A percentile compares a stretch with the other conserved stretches of the same genome.
phyloP scores from a whole-genome alignment of 2,113 vertebrate genomes.

The Crotalus horridus region DNA sequence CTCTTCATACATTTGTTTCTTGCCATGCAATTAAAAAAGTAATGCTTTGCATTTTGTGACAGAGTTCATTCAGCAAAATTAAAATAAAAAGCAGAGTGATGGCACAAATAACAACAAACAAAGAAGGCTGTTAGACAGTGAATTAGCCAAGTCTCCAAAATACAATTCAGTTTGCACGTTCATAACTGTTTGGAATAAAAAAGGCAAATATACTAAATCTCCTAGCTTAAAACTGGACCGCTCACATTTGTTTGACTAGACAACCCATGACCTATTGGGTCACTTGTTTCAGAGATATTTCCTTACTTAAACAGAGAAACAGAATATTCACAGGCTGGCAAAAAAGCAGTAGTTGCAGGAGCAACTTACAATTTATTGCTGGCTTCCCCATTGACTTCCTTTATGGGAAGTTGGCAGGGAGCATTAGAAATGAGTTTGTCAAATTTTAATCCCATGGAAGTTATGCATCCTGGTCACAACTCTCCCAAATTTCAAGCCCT shows the following conservation, averaged over 20 bases:
- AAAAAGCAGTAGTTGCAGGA: background rate
- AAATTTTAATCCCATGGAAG: background rate
- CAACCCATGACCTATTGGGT: background rate
- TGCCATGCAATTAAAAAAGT: background rate
- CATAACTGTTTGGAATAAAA: background rate
- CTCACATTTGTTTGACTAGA: background rate
- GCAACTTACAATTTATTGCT: background rate
- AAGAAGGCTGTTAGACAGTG: background rate
- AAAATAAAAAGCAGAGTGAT: background rate
- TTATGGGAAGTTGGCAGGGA: background rate
- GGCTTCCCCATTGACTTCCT: background rate
- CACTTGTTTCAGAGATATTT: background rate
- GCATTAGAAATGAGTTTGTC: background rate
- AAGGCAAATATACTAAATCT: background rate
- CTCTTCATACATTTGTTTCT: background rate
- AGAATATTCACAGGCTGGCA: background rate
- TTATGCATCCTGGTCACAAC: background rate
- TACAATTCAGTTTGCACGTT: slow-evolving; percentile 7
- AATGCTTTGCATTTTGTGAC: background rate
- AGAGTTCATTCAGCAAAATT: background rate
- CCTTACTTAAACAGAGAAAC: background rate
- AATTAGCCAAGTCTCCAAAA: background rate
- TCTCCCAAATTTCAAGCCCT: background rate
- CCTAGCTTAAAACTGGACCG: background rate
- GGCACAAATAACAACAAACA: background rate